Conservation (phyloP, 2,888 invertebrate species). For the Tiphia femorata region DNA sequence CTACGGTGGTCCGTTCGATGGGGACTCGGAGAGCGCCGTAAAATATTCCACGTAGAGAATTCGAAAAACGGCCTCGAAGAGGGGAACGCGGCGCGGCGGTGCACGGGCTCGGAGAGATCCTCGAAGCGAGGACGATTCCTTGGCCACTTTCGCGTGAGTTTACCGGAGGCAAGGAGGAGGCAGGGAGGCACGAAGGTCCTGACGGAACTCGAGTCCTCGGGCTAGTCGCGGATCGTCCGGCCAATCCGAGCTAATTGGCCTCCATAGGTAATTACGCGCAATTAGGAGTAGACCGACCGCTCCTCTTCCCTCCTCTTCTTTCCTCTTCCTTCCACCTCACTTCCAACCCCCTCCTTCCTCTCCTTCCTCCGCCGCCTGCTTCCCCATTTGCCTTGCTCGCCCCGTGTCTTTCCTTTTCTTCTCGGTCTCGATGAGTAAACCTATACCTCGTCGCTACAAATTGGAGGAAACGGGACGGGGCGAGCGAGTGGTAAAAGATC, state of each 20-base stretch:
- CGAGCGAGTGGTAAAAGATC: constrained; percentile 7
- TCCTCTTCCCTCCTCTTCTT: constrained; percentile 27
- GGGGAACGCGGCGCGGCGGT: too few species aligned
- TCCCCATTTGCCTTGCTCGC: too few species aligned
- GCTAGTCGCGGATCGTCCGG: constrained; percentile 51
- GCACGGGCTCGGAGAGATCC: too few species aligned
- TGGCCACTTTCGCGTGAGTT: constrained; percentile 45
- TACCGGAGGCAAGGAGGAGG: constrained; percentile 33
- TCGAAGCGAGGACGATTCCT: constrained; percentile 33
- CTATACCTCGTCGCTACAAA: constrained; percentile 51
- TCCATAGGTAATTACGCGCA: constrained; percentile 66
- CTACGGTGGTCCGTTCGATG: too few species aligned
- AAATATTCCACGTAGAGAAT: too few species aligned
- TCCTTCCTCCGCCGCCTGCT: constrained; percentile 8
- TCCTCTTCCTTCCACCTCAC: constrained; percentile 5
- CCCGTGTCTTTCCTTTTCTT: constrained; percentile 9
- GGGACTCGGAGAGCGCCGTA: too few species aligned
- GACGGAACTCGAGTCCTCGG: constrained; percentile 47
- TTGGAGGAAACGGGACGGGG: constrained; percentile 41
- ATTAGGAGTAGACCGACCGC: constrained; percentile 62
- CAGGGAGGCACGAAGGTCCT: constrained; percentile 27
- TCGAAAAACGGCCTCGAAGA: too few species aligned
- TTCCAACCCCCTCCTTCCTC: constrained; percentile 2
- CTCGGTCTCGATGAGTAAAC: constrained; percentile 40
- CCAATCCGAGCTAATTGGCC: constrained; percentile 66